phyloP scores from a whole-genome alignment of 1,140 invertebrate genomes.

The Saccostrea glomerata region DNA sequence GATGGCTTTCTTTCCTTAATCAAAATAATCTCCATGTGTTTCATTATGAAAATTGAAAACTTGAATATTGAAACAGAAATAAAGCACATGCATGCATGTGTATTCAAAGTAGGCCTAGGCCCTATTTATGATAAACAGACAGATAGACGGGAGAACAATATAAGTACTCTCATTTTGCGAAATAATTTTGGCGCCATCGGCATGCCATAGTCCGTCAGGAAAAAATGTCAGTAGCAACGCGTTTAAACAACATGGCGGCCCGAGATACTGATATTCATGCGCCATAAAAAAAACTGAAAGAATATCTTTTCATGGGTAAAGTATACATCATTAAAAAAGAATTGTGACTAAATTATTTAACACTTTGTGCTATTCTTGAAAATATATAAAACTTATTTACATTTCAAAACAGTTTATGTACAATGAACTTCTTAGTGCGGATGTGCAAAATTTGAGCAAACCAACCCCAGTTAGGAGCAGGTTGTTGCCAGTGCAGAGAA shows the following conservation, averaged over 20 bases:
- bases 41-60: no score
- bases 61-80: no score
- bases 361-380: neutral
- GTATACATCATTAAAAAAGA: neutral
- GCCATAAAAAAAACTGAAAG: neutral
- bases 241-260: constrained; percentile 26
- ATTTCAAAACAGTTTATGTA: neutral
- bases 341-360: neutral
- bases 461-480: neutral
- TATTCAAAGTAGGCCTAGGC: no score
- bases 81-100: no score
- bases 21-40: no score
- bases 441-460: constrained; percentile 18
- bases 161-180: no score
- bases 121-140: no score
- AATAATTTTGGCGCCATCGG: no score
- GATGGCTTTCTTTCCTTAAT: no score
- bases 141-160: no score
- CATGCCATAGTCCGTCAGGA: neutral
- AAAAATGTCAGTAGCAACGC: constrained; percentile 23
- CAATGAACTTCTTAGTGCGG: constrained; percentile 20
- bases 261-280: neutral
- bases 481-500: neutral
- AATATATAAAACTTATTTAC: neutral
- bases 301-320: neutral